Conservation (phyloP, 2,888 invertebrate species). For the Sinodicranocentrus sp. region DNA sequence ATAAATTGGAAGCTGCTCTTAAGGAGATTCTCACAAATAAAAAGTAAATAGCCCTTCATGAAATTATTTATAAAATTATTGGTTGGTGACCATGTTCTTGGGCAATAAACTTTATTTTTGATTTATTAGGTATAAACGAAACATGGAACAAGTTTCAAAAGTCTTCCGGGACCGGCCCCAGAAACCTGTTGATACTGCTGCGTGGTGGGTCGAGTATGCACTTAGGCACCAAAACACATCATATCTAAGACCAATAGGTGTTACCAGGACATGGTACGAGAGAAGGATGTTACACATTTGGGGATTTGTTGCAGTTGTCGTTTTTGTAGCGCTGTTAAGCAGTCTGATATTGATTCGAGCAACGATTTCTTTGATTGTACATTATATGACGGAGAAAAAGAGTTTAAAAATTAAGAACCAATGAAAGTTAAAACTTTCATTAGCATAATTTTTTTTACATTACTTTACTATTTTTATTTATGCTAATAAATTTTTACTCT, state of each 20-base stretch:
- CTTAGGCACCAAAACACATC: constrained; percentile 62
- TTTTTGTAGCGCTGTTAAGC: not conserved
- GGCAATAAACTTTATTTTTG: not conserved
- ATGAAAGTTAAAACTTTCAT: not conserved
- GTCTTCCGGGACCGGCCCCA: constrained; percentile 57
- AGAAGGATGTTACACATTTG: constrained; percentile 49
- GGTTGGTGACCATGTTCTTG: too few relatives aligned
- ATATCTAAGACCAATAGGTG: constrained; percentile 47
- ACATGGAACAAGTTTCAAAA: constrained; percentile 34
- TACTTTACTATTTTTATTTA: too few relatives aligned
- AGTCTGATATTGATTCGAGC: not conserved
- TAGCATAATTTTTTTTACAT: too few relatives aligned
- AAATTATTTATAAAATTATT: not conserved
- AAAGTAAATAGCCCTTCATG: constrained; percentile 22
- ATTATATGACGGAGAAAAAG: not conserved
- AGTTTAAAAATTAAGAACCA: not conserved
- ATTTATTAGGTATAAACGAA: constrained; percentile 54
- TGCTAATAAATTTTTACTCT: too few relatives aligned
- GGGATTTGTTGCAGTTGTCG: not conserved
- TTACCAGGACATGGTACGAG: constrained; percentile 60
- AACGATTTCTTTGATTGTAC: not conserved
- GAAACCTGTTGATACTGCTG: constrained; percentile 58
- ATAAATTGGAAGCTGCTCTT: constrained; percentile 56
- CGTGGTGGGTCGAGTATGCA: constrained; percentile 65
- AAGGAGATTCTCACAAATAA: constrained; percentile 43